These are phyloP conservation scores for Aeoliscus strigatus DNA, from an alignment of 2,797 vertebrate genomes.

Conservation along the genomic window DNA sequence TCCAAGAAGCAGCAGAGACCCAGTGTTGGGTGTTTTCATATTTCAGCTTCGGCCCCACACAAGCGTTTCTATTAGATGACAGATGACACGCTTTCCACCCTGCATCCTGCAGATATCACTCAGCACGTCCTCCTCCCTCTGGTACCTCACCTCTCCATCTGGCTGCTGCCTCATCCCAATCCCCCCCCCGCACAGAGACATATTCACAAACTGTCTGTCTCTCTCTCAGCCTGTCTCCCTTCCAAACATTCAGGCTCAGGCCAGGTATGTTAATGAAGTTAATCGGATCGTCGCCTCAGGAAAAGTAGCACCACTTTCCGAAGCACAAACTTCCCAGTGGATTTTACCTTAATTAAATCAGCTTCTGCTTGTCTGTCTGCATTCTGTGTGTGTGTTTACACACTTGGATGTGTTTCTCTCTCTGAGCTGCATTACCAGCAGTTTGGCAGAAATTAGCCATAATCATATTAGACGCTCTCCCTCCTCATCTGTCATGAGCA, in stretches of 20 bases:
- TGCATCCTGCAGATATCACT: constrained; percentile 70
- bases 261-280: constrained; percentile 59
- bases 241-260: constrained; percentile 19
- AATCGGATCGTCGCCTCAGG: constrained; percentile 48
- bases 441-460: constrained; percentile 54
- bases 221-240: constrained; percentile 22
- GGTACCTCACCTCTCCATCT: constrained; percentile 45
- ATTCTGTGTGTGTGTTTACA: constrained; percentile 7
- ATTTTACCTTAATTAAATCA: constrained; percentile 56
- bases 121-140: constrained; percentile 32
- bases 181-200: constrained; percentile 15
- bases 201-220: constrained; percentile 26
- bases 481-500: constrained; percentile 23
- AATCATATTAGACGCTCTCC: constrained; percentile 53
- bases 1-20: constrained; percentile 29
- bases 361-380: constrained; percentile 13
- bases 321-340: constrained; percentile 42
- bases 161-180: constrained; percentile 38
- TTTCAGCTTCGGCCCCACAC: constrained; percentile 44
- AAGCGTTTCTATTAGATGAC: constrained; percentile 59
- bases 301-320: constrained; percentile 37
- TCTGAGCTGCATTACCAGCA: constrained; percentile 35
- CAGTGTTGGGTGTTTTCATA: constrained; percentile 43
- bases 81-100: constrained; percentile 66
- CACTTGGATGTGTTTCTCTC: constrained; percentile 17